Evolutionary conservation across 1,140 invertebrate species (phyloP).

Genomic region (Oppia nitens): DNA sequence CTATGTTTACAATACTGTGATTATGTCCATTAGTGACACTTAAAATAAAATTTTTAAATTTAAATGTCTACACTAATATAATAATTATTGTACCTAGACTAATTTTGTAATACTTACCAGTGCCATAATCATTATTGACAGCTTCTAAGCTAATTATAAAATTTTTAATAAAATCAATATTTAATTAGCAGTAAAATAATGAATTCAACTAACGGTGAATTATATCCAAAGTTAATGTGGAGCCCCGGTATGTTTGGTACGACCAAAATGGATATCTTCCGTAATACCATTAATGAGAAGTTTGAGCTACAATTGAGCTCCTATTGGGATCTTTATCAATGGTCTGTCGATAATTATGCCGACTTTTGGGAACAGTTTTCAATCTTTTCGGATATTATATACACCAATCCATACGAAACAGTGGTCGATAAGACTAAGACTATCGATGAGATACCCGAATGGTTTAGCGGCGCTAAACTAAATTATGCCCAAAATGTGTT

Average conservation of each 20-base stretch:
- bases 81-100: too few relatives aligned
- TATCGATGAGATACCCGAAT: slow-evolving; percentile 20
- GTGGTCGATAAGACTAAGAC: slow-evolving; percentile 21
- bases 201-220: not conserved
- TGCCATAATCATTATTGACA: too few relatives aligned
- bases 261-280: slow-evolving; percentile 17
- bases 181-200: too few relatives aligned
- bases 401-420: slow-evolving; percentile 27
- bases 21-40: too few relatives aligned
- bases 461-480: slow-evolving; percentile 23
- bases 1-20: too few relatives aligned
- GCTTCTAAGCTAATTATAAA: too few relatives aligned
- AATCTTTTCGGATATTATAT: slow-evolving; percentile 28
- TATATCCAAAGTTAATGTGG: not conserved
- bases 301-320: slow-evolving; percentile 17
- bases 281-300: slow-evolving; percentile 15
- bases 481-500: slow-evolving; percentile 27
- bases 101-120: too few relatives aligned
- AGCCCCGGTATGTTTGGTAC: not conserved
- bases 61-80: too few relatives aligned
- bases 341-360: slow-evolving; percentile 32
- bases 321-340: slow-evolving; percentile 32
- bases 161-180: too few relatives aligned
- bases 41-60: too few relatives aligned
- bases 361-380: slow-evolving; percentile 35